Evolutionary conservation across 2,797 vertebrate genomes (phyloP), one percentile per base, ranked within the genome.

Genomic region (Trachops cirrhosus): DNA sequence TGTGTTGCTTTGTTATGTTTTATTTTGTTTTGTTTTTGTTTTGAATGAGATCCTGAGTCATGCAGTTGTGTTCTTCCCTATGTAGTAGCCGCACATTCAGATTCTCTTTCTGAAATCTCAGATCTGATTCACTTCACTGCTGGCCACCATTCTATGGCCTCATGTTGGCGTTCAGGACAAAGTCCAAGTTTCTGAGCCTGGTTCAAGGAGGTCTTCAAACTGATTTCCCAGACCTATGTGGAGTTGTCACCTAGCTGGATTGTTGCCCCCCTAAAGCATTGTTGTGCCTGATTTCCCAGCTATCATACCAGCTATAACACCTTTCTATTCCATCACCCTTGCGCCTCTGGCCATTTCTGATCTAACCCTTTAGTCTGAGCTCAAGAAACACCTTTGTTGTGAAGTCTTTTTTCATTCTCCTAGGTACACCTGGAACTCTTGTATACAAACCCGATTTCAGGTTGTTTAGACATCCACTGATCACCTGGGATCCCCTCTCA

Each of bases 371-470:
- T 44, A 62, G 26, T 62, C 11, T 44, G n/a, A 87, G 10, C 41
- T 80, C 22, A 84, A 57, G 9, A 79, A 73, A 77, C 91, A 79
- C 1, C 87, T 84, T 95, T 32, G 78, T 89, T 86, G 52, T 93
- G 92, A 96, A 2, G 80, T 0, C 46, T 80, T 95, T 59, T 86
- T 83, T 96, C 73, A 94, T 93, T 97, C 84, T 96, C 12, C 16
- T 16, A 78, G 46, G 24, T 37, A 83, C 54, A 75, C 4, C 9
- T 95, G 34, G 48, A 71, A 68, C 1, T 73, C n/a, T 52, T 62
- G 37, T 91, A 6, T 24, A n/a, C 54, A 34, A 18, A 6, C 0
- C 5, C 7, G 57, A 16, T 32, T 50, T 29, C 11, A 50, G 9
- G 16, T 44, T 75, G 19, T 22, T 84, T 39, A 93, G 54, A 26